phyloP scores from a whole-genome alignment of 23 tunicate species.

The Styela plicata region DNA sequence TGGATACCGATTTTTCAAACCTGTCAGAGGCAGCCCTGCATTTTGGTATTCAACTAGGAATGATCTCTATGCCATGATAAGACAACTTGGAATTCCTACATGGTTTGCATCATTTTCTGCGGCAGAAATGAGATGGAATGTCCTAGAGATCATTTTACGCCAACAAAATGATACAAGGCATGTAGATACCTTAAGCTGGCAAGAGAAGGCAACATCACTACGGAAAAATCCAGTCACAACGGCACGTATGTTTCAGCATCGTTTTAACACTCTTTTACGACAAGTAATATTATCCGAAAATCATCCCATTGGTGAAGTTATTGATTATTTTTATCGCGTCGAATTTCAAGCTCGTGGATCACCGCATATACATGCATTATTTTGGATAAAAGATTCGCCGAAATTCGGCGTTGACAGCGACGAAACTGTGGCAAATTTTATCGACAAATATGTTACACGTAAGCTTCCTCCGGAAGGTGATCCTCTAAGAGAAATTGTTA shows the following conservation, averaged over 20 bases:
- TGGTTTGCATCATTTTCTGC: too few species aligned
- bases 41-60: conserved; percentile 33
- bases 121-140: too few species aligned
- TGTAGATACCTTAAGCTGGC: too few species aligned
- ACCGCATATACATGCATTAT: conserved; percentile 44
- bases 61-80: too few species aligned
- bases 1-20: conserved; percentile 3
- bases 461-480: conserved; percentile 2
- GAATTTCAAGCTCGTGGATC: conserved; percentile 39
- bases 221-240: too few species aligned
- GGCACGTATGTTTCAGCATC: too few species aligned
- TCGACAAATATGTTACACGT: conserved; percentile 23
- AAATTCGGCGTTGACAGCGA: neutral
- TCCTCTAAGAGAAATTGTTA: conserved; percentile 18
- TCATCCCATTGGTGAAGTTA: conserved; percentile 41
- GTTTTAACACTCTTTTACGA: too few species aligned
- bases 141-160: too few species aligned
- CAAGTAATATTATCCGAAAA: too few species aligned
- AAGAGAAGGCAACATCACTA: too few species aligned
- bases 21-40: conserved; percentile 25
- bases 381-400: conserved; percentile 42
- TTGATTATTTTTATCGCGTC: conserved; percentile 27
- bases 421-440: conserved; percentile 14
- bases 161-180: too few species aligned
- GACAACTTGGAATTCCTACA: too few species aligned